These are phyloP conservation scores for Lepidurus packardi DNA, from an alignment of 1,140 invertebrate species.

Conservation along the genomic window DNA sequence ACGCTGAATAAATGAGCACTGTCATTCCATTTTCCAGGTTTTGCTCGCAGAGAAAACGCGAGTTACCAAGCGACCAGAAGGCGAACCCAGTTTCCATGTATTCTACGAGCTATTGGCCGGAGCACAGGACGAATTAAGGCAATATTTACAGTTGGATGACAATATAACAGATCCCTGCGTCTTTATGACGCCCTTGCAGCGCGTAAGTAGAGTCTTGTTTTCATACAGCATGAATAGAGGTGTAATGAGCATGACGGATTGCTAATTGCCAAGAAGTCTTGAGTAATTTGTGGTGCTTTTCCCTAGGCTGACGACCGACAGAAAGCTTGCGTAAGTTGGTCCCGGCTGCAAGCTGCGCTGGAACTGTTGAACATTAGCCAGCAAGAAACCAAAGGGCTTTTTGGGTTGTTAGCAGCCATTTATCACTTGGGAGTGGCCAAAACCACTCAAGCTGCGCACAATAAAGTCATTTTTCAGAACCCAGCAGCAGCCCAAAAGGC, in stretches of 20 bases:
- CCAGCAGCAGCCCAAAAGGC: conserved; percentile 75
- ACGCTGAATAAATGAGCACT: not conserved
- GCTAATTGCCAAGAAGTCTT: not conserved
- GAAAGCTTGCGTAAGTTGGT: conserved; percentile 68
- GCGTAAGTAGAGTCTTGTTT: conserved; percentile 44
- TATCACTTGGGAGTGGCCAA: conserved; percentile 82
- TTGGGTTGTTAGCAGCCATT: conserved; percentile 79
- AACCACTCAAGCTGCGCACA: conserved; percentile 42
- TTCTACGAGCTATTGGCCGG: conserved; percentile 78
- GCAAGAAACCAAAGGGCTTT: conserved; percentile 72
- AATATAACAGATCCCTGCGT: conserved; percentile 63
- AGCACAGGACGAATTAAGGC: conserved; percentile 65
- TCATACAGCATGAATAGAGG: not conserved
- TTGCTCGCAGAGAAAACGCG: conserved; percentile 68
- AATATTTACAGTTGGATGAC: conserved; percentile 72
- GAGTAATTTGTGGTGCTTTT: not conserved
- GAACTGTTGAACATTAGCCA: conserved; percentile 65
- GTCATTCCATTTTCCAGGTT: conserved; percentile 47
- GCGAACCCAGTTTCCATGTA: conserved; percentile 73
- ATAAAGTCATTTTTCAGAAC: conserved; percentile 56
- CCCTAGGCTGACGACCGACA: conserved; percentile 67
- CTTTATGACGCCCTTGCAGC: conserved; percentile 70
- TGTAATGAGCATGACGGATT: not conserved
- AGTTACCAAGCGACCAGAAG: conserved; percentile 59
- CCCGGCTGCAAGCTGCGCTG: conserved; percentile 67